Base-by-base conservation (phyloP, 1,140 invertebrate species). In the Drosophila tani region DNA sequence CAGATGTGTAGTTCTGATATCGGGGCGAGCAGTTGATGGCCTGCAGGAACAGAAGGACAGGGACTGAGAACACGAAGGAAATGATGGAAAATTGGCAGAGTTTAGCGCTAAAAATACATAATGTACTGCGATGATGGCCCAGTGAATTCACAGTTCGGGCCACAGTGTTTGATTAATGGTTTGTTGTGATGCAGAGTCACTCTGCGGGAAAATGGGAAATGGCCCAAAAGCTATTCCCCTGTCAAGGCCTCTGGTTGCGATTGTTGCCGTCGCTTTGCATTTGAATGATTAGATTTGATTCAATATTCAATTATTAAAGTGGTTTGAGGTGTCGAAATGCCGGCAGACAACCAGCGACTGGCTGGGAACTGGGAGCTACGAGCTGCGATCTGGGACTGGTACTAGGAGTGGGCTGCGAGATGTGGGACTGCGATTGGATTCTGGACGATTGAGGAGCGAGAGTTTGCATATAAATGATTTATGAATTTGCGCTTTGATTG, bases 221-320 rank as follows among this genome's bases (percentile, higher is more conserved):
- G 62, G 41, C 50, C 24, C 73, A 40, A 43, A 46, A n/a, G 38
- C 63, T 79, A 78, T 78, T 81, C 78, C 84, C 81, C 45, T 60
- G 74, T 74, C 74, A 70, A 50, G 17, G 76, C 43, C 69, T 45
- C 24, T 27, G 60, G 60, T 49, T 71, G 63, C 17, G 56, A 71
- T 65, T 82, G 81, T 58, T 41, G 74, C 53, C 43, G 38, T 74
- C 71, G 83, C 73, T 87, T 90, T 81, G 85, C 78, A 88, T 88
- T 88, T 88, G 85, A 88, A 88, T 88, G 85, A 88, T 88, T 88
- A 88, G 84, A 90, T 88, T 88, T 88, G 84, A 88, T 88, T 88
- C 84, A 84, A 81, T 88, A 88, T 88, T 88, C 85, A 88, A 88
- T 88, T 88, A 88, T 88, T 88, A 79, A 90, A 84, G 77, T 90